phyloP scores from a whole-genome alignment of 1,140 invertebrate genomes.

The Anoplophora glabripennis region DNA sequence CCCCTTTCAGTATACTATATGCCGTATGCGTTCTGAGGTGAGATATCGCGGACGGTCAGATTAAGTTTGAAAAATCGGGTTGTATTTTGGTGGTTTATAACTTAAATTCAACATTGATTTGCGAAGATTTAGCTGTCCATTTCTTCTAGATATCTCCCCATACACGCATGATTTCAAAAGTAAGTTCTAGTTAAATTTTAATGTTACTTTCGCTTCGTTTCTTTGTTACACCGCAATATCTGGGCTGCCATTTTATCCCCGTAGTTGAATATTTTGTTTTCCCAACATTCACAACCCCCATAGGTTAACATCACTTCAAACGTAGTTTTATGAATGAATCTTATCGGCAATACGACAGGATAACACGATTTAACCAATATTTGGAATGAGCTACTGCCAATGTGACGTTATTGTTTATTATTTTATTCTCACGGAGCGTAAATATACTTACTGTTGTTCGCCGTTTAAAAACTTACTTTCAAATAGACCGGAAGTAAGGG shows the following conservation, averaged over 20 bases:
- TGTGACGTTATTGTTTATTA: no score
- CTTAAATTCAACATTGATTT: conserved; percentile 11
- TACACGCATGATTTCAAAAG: conserved; percentile 17
- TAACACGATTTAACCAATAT: no score
- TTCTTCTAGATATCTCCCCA: conserved; percentile 4
- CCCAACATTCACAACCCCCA: no score
- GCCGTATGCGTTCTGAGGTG: conserved; percentile 4
- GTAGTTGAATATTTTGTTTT: conserved; percentile 5
- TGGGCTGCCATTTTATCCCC: conserved; percentile 15
- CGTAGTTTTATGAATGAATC: no score
- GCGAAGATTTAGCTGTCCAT: conserved; percentile 15
- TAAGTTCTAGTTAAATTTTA: conserved; percentile 9
- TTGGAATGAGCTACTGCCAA: no score
- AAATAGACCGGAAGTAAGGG: no score
- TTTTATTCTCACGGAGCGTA: no score
- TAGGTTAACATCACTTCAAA: no score
- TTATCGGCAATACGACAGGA: no score
- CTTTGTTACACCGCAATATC: conserved; percentile 13
- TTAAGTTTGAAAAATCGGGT: conserved; percentile 6
- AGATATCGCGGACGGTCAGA: not conserved
- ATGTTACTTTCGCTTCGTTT: conserved; percentile 11
- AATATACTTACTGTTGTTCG: no score
- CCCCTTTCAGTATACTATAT: conserved; percentile 8
- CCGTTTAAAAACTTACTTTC: no score
- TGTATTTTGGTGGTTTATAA: conserved; percentile 12